These are phyloP conservation scores for Neogale vison DNA, from an alignment of 2,113 vertebrate species.

Conservation along the genomic window DNA sequence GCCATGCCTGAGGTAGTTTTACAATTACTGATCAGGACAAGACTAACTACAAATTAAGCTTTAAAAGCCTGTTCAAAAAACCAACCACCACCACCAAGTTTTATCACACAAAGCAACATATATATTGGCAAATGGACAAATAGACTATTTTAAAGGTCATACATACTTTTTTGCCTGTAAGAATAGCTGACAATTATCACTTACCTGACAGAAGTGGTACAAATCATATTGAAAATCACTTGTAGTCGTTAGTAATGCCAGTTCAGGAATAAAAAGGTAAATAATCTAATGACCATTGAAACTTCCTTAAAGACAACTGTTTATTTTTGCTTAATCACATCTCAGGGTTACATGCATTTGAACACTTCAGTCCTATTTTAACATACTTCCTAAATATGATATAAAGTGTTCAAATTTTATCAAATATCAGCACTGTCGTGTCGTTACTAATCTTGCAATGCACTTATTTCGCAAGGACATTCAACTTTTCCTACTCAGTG, in stretches of 20 bases:
- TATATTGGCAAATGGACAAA: not conserved
- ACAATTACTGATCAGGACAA: slow-evolving; percentile 2
- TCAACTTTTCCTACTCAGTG: slow-evolving; percentile 16
- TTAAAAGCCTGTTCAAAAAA: not conserved
- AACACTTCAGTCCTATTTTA: not conserved
- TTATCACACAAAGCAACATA: not conserved
- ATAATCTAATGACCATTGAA: not conserved
- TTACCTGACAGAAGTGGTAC: slow-evolving; percentile 18
- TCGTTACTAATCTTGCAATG: not conserved
- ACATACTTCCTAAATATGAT: not conserved
- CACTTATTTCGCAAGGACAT: not conserved
- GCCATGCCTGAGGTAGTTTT: not conserved
- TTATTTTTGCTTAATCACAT: slow-evolving; percentile 23
- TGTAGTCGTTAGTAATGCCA: not conserved
- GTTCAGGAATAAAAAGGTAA: not conserved
- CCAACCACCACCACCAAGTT: not conserved
- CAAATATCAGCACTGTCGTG: not conserved
- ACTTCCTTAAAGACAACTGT: not conserved
- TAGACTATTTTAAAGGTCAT: not conserved
- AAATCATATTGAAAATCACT: slow-evolving; percentile 21
- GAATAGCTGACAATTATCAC: slow-evolving; percentile 14
- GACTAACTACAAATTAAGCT: not conserved
- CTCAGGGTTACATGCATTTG: not conserved
- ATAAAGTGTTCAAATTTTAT: not conserved
- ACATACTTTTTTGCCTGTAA: not conserved